Conservation (phyloP, 2,888 invertebrate genomes). For the Cataglyphis albicans region DNA sequence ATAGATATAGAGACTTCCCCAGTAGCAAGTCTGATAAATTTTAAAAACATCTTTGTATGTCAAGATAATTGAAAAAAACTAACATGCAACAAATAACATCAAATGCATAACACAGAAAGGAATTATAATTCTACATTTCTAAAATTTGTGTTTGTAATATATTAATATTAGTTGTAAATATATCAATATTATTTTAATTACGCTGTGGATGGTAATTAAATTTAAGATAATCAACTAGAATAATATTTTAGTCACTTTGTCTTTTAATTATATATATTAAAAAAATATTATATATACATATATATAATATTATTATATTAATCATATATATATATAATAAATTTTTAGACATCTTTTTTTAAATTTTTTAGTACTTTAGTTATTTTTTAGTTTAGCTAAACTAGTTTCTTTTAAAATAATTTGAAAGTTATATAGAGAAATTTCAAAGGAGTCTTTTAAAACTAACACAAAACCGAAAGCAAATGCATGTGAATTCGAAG, state of each 20-base stretch:
- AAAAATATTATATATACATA: background rate
- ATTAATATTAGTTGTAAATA: conserved; percentile 11
- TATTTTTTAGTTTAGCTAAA: background rate
- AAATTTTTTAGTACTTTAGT: background rate
- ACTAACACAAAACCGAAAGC: conserved; percentile 2
- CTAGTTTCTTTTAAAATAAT: conserved; percentile 6
- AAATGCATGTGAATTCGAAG: conserved; percentile 42
- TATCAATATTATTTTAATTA: conserved; percentile 20
- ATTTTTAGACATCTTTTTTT: background rate
- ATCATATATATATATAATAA: background rate
- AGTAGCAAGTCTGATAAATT: conserved; percentile 67
- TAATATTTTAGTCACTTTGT: conserved; percentile 6
- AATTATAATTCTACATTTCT: conserved; percentile 47
- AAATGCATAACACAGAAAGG: conserved; percentile 45
- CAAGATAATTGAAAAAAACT: conserved; percentile 43
- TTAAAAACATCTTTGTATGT: conserved; percentile 35
- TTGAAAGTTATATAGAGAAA: conserved; percentile 16
- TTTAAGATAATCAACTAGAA: background rate
- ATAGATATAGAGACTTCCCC: conserved; percentile 66
- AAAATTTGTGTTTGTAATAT: conserved; percentile 17
- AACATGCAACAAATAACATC: conserved; percentile 66
- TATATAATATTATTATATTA: background rate
- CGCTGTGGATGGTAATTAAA: background rate
- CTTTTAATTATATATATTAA: conserved; percentile 3
- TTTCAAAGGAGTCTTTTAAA: conserved; percentile 15